phyloP scores from a whole-genome alignment of 2,888 invertebrate genomes.

The Sicus ferrugineus region DNA sequence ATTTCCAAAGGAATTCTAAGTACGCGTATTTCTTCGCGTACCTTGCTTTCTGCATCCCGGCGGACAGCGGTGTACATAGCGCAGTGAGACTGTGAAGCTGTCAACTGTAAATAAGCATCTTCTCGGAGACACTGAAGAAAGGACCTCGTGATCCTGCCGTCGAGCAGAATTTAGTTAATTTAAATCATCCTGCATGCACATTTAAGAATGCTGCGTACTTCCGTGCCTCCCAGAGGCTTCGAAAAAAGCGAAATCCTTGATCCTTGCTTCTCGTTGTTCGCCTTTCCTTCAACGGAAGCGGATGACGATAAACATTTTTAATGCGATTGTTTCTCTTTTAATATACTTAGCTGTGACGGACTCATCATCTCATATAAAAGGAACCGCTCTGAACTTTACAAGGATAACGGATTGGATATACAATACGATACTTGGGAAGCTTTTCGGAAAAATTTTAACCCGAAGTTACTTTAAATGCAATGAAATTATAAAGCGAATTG shows the following conservation, averaged over 20 bases:
- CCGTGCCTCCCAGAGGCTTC: neutral
- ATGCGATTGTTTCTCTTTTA: neutral
- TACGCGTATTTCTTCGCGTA: neutral
- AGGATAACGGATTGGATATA: too few relatives aligned
- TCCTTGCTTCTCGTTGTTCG: neutral
- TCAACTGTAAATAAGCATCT: neutral
- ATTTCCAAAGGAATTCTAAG: neutral
- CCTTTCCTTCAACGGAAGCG: neutral
- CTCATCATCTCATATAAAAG: too few relatives aligned
- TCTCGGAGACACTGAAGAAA: neutral
- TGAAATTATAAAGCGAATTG: too few relatives aligned
- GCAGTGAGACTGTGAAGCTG: conserved; percentile 7
- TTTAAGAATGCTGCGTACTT: neutral
- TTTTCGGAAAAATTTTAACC: too few relatives aligned
- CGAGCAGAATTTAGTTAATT: neutral
- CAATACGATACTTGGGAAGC: too few relatives aligned
- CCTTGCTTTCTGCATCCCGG: neutral
- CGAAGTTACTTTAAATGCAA: too few relatives aligned
- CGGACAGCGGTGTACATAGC: neutral
- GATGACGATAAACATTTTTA: neutral
- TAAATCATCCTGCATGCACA: neutral
- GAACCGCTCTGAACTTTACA: too few relatives aligned
- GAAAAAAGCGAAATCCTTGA: neutral
- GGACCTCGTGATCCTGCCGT: neutral
- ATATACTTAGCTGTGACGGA: neutral